Evolutionary conservation across 2,888 invertebrate genomes (phyloP).

Genomic region (Drosophila mettleri): DNA sequence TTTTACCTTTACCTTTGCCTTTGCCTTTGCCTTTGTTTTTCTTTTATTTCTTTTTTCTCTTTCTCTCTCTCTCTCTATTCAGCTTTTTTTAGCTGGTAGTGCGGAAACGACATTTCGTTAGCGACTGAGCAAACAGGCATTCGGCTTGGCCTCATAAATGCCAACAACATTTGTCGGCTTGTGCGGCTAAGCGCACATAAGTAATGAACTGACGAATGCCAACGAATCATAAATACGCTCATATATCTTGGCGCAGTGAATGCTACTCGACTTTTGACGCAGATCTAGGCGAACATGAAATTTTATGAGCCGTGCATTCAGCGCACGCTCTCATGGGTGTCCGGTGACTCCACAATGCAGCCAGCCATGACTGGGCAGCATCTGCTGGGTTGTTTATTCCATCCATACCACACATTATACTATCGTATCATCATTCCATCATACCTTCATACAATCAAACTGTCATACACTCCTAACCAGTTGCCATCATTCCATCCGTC

Average conservation of each 20-base stretch:
- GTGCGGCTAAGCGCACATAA: constrained; percentile 6
- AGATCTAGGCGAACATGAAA: background rate
- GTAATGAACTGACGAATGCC: background rate
- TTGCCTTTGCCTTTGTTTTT: too few relatives aligned
- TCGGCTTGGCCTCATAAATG: constrained; percentile 16
- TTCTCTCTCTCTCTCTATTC: background rate
- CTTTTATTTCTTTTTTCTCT: constrained; percentile 5
- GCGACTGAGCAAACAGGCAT: constrained; percentile 28
- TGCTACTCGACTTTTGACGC: background rate
- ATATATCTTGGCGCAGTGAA: background rate
- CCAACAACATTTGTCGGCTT: constrained; percentile 14
- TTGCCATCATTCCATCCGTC: too few relatives aligned
- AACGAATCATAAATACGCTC: constrained; percentile 15
- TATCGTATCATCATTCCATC: too few relatives aligned
- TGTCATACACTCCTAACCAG: too few relatives aligned
- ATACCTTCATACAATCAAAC: too few relatives aligned
- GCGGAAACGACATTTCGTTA: constrained; percentile 39
- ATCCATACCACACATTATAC: too few relatives aligned
- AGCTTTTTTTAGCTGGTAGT: constrained; percentile 13
- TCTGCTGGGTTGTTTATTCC: too few relatives aligned
- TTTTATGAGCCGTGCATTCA: background rate
- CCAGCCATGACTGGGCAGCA: too few relatives aligned
- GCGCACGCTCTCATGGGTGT: too few relatives aligned
- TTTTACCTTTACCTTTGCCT: background rate
- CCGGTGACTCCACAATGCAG: too few relatives aligned